Conservation (phyloP, 1,140 invertebrate species). For the Dufourea novaeangliae region DNA sequence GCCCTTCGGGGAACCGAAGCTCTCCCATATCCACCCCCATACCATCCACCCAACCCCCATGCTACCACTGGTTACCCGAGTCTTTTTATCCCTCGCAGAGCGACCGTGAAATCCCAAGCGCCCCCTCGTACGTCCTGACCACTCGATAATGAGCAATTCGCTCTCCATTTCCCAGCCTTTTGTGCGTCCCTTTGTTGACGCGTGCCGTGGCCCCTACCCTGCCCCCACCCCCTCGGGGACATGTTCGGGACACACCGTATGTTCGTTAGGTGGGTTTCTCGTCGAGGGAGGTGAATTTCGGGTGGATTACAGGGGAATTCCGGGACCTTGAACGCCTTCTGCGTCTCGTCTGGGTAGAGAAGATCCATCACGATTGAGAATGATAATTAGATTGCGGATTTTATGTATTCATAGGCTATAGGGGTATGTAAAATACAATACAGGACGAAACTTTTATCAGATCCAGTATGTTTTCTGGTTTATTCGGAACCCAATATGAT, state of each 20-base stretch:
- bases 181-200: constrained; percentile 67
- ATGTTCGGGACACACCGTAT: constrained; percentile 56
- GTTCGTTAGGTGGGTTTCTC: constrained; percentile 58
- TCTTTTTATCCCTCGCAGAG: constrained; percentile 25
- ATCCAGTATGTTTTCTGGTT: too few species aligned
- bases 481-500: too few species aligned
- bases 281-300: constrained; percentile 34
- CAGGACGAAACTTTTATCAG: not conserved
- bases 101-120: constrained; percentile 58
- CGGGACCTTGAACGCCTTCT: constrained; percentile 10
- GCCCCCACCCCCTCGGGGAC: constrained; percentile 3
- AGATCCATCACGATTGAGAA: too few species aligned
- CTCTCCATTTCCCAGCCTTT: constrained; percentile 75
- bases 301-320: constrained; percentile 39
- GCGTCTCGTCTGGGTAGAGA: too few species aligned
- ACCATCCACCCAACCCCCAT: too few species aligned
- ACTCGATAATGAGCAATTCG: constrained; percentile 77
- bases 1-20: not conserved
- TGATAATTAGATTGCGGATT: too few species aligned
- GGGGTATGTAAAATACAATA: too few species aligned
- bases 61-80: constrained; percentile 5
- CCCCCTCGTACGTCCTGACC: constrained; percentile 56
- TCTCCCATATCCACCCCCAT: not conserved
- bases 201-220: constrained; percentile 54
- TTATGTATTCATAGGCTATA: too few species aligned